These are phyloP conservation scores for Porites lutea DNA, from an alignment of 64 coral and sea anemone species.

Conservation along the genomic window DNA sequence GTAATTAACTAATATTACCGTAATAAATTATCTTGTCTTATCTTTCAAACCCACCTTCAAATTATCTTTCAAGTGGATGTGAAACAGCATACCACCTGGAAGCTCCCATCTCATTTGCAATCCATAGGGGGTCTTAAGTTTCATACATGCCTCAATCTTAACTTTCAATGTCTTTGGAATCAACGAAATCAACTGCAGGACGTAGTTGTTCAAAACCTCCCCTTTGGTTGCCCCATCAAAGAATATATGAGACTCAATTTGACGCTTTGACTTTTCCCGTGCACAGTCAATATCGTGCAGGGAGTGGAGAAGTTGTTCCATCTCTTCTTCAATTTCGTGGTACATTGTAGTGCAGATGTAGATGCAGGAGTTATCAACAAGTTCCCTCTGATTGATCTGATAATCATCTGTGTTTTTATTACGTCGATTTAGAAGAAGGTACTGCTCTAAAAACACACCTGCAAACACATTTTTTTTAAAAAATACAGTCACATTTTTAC, in stretches of 20 bases:
- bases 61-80: slow-evolving; percentile 98
- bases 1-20: no score
- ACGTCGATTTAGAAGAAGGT: slow-evolving; percentile 86
- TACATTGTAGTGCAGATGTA: slow-evolving; percentile 99
- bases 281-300: slow-evolving; percentile 84
- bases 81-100: slow-evolving; percentile 83
- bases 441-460: slow-evolving; percentile 90
- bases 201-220: slow-evolving; percentile 84
- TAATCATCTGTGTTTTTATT: slow-evolving; percentile 92
- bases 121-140: slow-evolving; percentile 94
- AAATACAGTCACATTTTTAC: neutral
- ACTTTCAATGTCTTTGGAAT: slow-evolving; percentile 84
- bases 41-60: slow-evolving; percentile 54
- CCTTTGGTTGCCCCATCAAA: slow-evolving; percentile 94
- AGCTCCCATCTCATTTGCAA: slow-evolving; percentile 94
- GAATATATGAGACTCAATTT: slow-evolving; percentile 94
- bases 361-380: slow-evolving; percentile 65
- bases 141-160: slow-evolving; percentile 60
- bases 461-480: neutral
- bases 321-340: slow-evolving; percentile 89
- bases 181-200: slow-evolving; percentile 83
- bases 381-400: slow-evolving; percentile 70
- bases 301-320: slow-evolving; percentile 93
- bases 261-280: slow-evolving; percentile 59
- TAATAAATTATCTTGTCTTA: neutral